These are phyloP conservation scores for Eulemur rufifrons DNA, from an alignment of 2,113 vertebrate species.

Conservation along the genomic window DNA sequence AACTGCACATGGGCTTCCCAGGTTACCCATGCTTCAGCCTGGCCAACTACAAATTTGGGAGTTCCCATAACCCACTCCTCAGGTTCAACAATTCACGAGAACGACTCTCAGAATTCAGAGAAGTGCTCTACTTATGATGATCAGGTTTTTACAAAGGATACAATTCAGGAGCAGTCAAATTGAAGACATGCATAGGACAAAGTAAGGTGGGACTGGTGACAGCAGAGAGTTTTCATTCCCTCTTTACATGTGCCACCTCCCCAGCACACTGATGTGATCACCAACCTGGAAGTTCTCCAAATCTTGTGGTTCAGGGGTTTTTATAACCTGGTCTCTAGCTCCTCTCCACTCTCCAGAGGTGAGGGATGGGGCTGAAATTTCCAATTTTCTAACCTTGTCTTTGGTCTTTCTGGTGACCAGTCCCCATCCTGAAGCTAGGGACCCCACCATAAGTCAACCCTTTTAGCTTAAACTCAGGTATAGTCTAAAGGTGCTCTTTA, in stretches of 20 bases:
- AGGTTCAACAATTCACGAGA: background rate
- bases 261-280: background rate
- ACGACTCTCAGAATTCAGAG: background rate
- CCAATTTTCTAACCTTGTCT: background rate
- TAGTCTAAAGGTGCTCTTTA: background rate
- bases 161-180: background rate
- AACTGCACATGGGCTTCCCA: background rate
- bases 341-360: background rate
- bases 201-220: fast-evolving
- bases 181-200: fast-evolving
- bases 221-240: background rate
- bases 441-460: background rate
- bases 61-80: background rate
- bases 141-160: background rate
- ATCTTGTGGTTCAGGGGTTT: background rate
- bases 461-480: background rate
- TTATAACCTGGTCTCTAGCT: background rate
- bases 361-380: background rate
- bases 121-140: background rate
- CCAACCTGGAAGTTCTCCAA: background rate
- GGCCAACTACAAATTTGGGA: too few relatives aligned
- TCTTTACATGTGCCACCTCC: background rate
- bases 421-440: background rate
- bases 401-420: background rate
- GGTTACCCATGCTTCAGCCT: background rate